phyloP scores from a whole-genome alignment of 2,888 invertebrate species.

The Rhabditophanes sp. region DNA sequence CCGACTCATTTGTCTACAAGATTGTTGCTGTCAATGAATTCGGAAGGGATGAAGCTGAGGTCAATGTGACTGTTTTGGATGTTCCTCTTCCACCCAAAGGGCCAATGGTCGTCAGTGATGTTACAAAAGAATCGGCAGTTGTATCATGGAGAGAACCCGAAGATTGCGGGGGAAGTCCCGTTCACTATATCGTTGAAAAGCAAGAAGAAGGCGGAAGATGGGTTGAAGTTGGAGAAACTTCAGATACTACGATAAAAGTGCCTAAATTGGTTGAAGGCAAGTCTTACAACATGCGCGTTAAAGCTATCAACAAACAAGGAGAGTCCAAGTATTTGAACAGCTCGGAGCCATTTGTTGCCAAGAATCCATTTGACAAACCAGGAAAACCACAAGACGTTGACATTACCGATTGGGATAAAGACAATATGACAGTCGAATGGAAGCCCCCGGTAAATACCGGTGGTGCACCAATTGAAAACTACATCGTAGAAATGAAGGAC shows the following conservation, averaged over 20 bases:
- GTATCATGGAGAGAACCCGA: slow-evolving; percentile 62
- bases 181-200: slow-evolving; percentile 74
- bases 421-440: slow-evolving; percentile 91
- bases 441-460: slow-evolving; percentile 78
- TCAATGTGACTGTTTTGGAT: slow-evolving; percentile 58
- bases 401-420: slow-evolving; percentile 80
- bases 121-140: slow-evolving; percentile 72
- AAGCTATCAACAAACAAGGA: slow-evolving; percentile 80
- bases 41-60: slow-evolving; percentile 47
- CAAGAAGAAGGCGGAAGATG: slow-evolving; percentile 44
- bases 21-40: slow-evolving; percentile 48
- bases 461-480: slow-evolving; percentile 49
- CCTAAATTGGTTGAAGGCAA: slow-evolving; percentile 76
- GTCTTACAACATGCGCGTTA: slow-evolving; percentile 80
- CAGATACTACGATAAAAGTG: slow-evolving; percentile 47
- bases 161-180: slow-evolving; percentile 71
- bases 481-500: slow-evolving; percentile 45
- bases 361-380: slow-evolving; percentile 62
- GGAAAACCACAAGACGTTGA: slow-evolving; percentile 42
- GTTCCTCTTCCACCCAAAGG: slow-evolving; percentile 56
- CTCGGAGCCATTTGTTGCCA: slow-evolving; percentile 69
- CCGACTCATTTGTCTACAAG: slow-evolving; percentile 55
- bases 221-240: slow-evolving; percentile 42
- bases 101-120: slow-evolving; percentile 65
- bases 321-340: slow-evolving; percentile 70